A percentile compares a stretch with the other conserved stretches of the same genome.
These are phyloP conservation scores for Sorex araneus DNA, from an alignment of 2,113 vertebrate species.

Conservation along the genomic window DNA sequence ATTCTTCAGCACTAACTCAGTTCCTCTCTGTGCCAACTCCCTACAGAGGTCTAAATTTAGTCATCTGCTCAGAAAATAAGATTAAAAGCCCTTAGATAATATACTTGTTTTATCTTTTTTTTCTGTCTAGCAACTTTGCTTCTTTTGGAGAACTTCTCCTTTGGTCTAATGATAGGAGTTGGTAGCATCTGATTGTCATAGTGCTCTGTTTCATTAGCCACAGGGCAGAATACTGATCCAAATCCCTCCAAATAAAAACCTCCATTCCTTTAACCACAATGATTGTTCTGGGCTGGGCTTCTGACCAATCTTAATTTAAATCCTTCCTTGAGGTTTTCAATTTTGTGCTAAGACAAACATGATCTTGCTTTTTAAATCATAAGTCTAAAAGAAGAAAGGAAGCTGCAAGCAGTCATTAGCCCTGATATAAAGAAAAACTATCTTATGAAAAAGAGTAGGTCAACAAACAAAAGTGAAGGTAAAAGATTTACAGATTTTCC, in stretches of 20 bases:
- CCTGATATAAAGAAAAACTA: neutral
- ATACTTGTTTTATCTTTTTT: neutral
- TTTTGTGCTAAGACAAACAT: conserved; percentile 40
- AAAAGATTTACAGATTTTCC: conserved; percentile 6
- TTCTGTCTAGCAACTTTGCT: neutral
- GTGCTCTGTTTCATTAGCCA: neutral
- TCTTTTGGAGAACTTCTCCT: conserved; percentile 21
- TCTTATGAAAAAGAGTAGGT: conserved; percentile 25
- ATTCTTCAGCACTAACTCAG: conserved; percentile 30
- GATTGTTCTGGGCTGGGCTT: conserved; percentile 18
- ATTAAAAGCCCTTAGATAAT: neutral
- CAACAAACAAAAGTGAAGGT: conserved; percentile 37
- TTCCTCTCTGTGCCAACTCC: neutral
- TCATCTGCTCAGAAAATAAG: conserved; percentile 6
- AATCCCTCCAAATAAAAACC: neutral
- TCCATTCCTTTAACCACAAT: conserved; percentile 18
- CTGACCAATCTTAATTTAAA: neutral
- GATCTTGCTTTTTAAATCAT: neutral
- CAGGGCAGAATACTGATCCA: neutral
- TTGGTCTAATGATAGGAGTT: neutral
- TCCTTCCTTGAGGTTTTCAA: conserved; percentile 24
- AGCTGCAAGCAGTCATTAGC: neutral
- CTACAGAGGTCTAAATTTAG: neutral
- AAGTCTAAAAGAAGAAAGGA: conserved; percentile 36
- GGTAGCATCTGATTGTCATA: conserved; percentile 3